These are phyloP conservation scores for Anarrhichthys ocellatus DNA, from an alignment of 2,113 vertebrate genomes.

Conservation along the genomic window DNA sequence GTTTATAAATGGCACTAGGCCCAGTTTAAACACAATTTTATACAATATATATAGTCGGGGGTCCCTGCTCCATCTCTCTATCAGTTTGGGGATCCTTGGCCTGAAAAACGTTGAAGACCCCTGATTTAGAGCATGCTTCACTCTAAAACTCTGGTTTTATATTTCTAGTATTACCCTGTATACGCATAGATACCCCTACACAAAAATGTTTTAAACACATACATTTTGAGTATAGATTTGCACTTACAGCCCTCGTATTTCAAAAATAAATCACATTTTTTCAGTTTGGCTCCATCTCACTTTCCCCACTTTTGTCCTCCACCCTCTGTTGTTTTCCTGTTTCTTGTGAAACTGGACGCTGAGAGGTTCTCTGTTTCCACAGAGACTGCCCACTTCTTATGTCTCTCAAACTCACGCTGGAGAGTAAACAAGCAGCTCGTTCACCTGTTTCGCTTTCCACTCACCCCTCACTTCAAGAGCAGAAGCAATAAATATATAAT, in stretches of 20 bases:
- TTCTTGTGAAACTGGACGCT: constrained; percentile 88
- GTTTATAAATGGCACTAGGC: no score
- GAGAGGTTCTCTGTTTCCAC: constrained; percentile 84
- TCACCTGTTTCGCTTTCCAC: constrained; percentile 88
- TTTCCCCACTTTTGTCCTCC: neutral
- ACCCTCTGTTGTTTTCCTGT: constrained; percentile 86
- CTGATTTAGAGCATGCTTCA: no score
- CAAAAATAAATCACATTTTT: neutral
- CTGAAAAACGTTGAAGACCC: no score
- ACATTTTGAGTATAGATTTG: neutral
- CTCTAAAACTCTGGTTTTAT: neutral
- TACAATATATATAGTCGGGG: no score
- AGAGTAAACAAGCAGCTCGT: constrained; percentile 89
- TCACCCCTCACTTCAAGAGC: constrained; percentile 84
- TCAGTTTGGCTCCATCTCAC: constrained; percentile 44
- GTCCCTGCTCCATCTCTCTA: no score
- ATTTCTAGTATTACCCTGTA: no score
- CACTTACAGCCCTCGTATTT: neutral
- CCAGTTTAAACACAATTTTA: no score
- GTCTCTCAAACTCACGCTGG: constrained; percentile 84
- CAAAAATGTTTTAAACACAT: neutral
- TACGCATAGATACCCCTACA: no score
- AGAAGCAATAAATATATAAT: constrained; percentile 66
- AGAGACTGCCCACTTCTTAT: constrained; percentile 87
- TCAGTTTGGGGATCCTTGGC: no score